Percentiles rank a stretch among this genome's conserved stretches.
These are phyloP conservation scores for Lepidotrigona ventralis DNA, from an alignment of 1,140 invertebrate species.

Conservation along the genomic window DNA sequence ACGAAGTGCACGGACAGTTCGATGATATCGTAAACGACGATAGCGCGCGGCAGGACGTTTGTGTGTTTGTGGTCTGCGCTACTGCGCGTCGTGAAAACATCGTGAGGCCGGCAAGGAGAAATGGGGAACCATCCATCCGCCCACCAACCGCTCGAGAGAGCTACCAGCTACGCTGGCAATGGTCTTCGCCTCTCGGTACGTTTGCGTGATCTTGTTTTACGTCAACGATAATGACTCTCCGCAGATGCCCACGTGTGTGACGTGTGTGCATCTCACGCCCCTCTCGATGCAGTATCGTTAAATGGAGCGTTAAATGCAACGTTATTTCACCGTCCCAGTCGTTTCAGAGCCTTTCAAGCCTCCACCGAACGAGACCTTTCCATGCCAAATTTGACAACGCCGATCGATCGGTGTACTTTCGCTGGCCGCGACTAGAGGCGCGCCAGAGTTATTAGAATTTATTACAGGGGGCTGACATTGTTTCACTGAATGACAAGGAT, in stretches of 20 bases:
- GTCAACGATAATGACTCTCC: slow-evolving; percentile 41
- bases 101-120: slow-evolving; percentile 51
- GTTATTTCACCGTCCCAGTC: neutral
- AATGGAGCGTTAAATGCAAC: slow-evolving; percentile 7
- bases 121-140: slow-evolving; percentile 87
- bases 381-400: neutral
- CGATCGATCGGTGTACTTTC: no score
- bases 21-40: slow-evolving; percentile 46
- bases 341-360: neutral
- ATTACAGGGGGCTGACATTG: no score
- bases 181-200: slow-evolving; percentile 78
- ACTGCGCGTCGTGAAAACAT: slow-evolving; percentile 74
- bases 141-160: slow-evolving; percentile 84
- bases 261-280: slow-evolving; percentile 10
- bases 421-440: no score
- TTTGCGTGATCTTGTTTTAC: slow-evolving; percentile 52
- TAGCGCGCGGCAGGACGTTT: slow-evolving; percentile 55
- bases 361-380: neutral
- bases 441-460: no score
- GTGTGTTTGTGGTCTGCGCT: slow-evolving; percentile 15
- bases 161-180: slow-evolving; percentile 75
- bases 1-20: neutral
- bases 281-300: slow-evolving; percentile 27
- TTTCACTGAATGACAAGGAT: no score
- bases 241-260: slow-evolving; percentile 44